Evolutionary conservation across 2,888 invertebrate genomes (phyloP).

Genomic region (Drosophila kokeensis): DNA sequence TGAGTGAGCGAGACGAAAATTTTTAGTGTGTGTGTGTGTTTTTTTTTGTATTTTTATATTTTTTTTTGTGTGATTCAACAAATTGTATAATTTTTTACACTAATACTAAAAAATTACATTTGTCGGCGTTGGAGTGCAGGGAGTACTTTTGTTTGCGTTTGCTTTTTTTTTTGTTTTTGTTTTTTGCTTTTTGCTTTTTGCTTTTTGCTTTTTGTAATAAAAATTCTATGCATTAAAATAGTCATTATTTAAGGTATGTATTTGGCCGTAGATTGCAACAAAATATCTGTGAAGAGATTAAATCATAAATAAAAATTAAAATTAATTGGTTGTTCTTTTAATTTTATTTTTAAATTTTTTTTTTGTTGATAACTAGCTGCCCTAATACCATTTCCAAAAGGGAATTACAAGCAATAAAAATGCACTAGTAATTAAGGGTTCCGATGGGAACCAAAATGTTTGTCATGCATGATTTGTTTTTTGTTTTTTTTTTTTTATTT

Average conservation of each 20-base stretch:
- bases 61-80: constrained; percentile 62
- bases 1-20: constrained; percentile 7
- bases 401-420: constrained; percentile 49
- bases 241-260: constrained; percentile 83
- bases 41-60: constrained; percentile 11
- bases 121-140: constrained; percentile 76
- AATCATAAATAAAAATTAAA: constrained; percentile 81
- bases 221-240: constrained; percentile 75
- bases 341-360: constrained; percentile 29
- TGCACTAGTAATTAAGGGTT: constrained; percentile 32
- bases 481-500: background rate
- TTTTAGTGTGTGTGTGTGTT: constrained; percentile 18
- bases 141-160: constrained; percentile 47
- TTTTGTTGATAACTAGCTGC: constrained; percentile 50
- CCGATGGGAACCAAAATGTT: constrained; percentile 22
- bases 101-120: constrained; percentile 77
- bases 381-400: constrained; percentile 69
- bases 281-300: constrained; percentile 84
- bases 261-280: constrained; percentile 85
- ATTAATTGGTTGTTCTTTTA: constrained; percentile 61
- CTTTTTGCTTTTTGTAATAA: constrained; percentile 48
- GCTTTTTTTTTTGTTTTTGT: constrained; percentile 32
- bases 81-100: constrained; percentile 70
- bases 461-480: constrained; percentile 47
- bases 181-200: constrained; percentile 46